These are phyloP conservation scores for Porites rus DNA, from an alignment of 92 coral and sea anemone species.

Conservation along the genomic window DNA sequence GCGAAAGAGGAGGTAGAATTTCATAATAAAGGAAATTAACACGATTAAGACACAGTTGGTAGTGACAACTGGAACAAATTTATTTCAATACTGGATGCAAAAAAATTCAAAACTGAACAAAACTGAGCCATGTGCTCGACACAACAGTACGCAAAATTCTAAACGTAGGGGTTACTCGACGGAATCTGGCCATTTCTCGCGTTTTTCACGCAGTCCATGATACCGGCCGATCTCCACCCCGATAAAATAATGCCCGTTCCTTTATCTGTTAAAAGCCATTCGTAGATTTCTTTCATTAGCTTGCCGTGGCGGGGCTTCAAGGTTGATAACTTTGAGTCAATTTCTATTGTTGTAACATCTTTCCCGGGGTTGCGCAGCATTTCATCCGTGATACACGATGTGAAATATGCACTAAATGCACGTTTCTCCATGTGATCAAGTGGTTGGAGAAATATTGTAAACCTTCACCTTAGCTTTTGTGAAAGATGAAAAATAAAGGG, in stretches of 20 bases:
- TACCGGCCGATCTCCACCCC: slow-evolving; percentile 62
- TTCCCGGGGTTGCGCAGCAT: slow-evolving; percentile 65
- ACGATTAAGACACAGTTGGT: too few species aligned
- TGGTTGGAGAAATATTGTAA: slow-evolving; percentile 54
- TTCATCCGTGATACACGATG: slow-evolving; percentile 63
- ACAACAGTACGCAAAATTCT: too few species aligned
- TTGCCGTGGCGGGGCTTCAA: slow-evolving; percentile 69
- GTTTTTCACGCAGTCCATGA: slow-evolving; percentile 46
- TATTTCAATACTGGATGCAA: too few species aligned
- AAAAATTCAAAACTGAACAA: too few species aligned
- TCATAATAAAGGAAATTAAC: too few species aligned
- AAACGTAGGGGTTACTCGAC: too few species aligned
- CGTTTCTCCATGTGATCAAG: slow-evolving; percentile 71
- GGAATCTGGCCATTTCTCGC: slow-evolving; percentile 49
- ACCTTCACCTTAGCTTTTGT: slow-evolving; percentile 56
- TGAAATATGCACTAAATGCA: slow-evolving; percentile 74
- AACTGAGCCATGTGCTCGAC: too few species aligned
- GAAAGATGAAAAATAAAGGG: too few species aligned
- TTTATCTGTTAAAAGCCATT: slow-evolving; percentile 63
- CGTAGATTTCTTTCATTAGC: slow-evolving; percentile 59
- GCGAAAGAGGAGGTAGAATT: too few species aligned
- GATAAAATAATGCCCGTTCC: slow-evolving; percentile 55
- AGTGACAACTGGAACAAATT: too few species aligned
- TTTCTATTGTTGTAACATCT: slow-evolving; percentile 71
- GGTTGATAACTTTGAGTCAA: slow-evolving; percentile 69